phyloP scores from a whole-genome alignment of 2,888 invertebrate genomes.

The Napeogenes sylphis region DNA sequence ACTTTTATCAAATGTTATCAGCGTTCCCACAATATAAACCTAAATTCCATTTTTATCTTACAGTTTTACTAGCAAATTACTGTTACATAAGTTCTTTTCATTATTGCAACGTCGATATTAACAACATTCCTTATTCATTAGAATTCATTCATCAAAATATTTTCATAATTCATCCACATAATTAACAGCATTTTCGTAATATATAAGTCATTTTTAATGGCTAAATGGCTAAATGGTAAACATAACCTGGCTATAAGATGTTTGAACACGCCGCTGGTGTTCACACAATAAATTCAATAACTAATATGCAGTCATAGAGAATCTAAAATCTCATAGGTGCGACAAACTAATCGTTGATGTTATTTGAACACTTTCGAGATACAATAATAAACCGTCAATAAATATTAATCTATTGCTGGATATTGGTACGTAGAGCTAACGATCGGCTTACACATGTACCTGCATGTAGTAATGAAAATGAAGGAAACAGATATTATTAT shows the following conservation, averaged over 20 bases:
- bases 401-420: conserved; percentile 67
- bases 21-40: neutral
- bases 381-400: conserved; percentile 67
- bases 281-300: conserved; percentile 59
- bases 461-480: neutral
- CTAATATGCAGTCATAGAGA: conserved; percentile 44
- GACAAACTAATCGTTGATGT: conserved; percentile 68
- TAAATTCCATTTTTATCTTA: conserved; percentile 3
- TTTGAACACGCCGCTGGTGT: conserved; percentile 42
- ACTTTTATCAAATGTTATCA: neutral
- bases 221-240: too few relatives aligned
- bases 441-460: conserved; percentile 45
- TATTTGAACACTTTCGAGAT: conserved; percentile 69
- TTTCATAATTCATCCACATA: neutral
- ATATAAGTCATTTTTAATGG: too few relatives aligned
- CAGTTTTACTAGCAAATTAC: neutral
- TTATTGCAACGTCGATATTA: neutral
- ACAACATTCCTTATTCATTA: neutral
- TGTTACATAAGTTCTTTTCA: neutral
- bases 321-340: conserved; percentile 45
- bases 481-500: too few relatives aligned
- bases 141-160: neutral
- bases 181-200: too few relatives aligned
- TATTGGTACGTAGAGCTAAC: conserved; percentile 52
- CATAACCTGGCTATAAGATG: too few relatives aligned